Evolutionary conservation across 2,888 invertebrate species (phyloP), one percentile per base, ranked within the genome.

Genomic region (Diarsia rubi): DNA sequence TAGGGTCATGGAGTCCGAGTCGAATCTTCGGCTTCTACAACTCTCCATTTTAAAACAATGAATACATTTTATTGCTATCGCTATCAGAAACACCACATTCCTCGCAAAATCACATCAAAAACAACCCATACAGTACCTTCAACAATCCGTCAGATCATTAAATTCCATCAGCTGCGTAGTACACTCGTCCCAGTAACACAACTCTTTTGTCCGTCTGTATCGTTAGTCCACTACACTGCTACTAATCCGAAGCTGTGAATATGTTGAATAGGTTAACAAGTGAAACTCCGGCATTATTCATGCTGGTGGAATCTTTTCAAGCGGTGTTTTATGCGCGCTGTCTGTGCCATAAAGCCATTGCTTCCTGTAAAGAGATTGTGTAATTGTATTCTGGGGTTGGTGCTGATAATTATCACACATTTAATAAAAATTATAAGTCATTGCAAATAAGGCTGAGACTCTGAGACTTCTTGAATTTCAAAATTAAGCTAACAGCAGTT

Each of bases 261-360:
- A 78, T 27, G 12, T 42, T 81, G 81, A 82, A 81, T 81, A 47
- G 57, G 63, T 78, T n/a, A 69, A 81, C 60, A 73, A 81, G 63
- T 54, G 73, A 82, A 68, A 73, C 83, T 69, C 64, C 49, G 49
- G 19, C 5, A 44, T 82, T 67, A 69, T 73, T 27, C 62, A 73
- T 21, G 69, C 45, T 49, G 69, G 54, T 54, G 74, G 65, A 54
- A n/a, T 63, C 52, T 78, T 73, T 72, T 82, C n/a, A 45, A 62
- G 37, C 0, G 3, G 8, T 62, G 63, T 47, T 70, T 37, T 21
- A 24, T 21, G 21, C 27, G 14, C 24, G 21, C 31, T n/a, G 45
- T 68, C n/a, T 73, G 16, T 21, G 42, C 0, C 37, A 16, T 27
- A 24, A 49, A 66, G 2, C 5, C 45, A 45, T 45, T n/a, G 4